Evolutionary conservation across 1,140 invertebrate genomes (phyloP), one percentile per base, ranked within the genome.

Genomic region (Pararge aegeria): DNA sequence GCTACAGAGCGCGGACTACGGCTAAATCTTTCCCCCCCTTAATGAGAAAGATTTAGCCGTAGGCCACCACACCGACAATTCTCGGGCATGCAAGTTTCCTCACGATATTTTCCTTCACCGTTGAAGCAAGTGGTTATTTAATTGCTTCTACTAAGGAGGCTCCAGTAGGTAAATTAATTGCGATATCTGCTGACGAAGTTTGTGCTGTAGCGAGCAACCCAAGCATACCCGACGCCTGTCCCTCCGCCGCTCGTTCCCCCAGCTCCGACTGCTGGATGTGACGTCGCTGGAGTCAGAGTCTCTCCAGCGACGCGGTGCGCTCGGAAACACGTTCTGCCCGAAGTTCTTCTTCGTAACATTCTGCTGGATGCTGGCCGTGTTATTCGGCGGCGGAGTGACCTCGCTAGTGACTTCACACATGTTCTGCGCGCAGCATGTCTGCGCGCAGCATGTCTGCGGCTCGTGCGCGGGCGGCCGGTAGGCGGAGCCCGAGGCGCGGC

Each of bases 401-500:
- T 24, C 24, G 24, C 7, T 24, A 7, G 10, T 9, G 27, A 27
- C 4, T 5, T 27, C 27, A 4, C 10, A 27, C 27, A 27, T 27
- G 27, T 27, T 27, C 27, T n/a, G 30, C 3, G 10, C 30, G 7
- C 30, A 3, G 15, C 5, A 38, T 2, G 38, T 15, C 13, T 7
- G 9, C 5, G 6, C 0, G 13, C 3, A 15, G 15, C 0, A 6
- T 15, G 9, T 5, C 13, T 5, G 13, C 38, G 16, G 5, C 13
- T 4, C 13, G 4, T 1, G 13, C 5, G 16, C 16, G 13, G 1
- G 2, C 3, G 61, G 57, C 38, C 2, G 79, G 70, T 7, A 87
- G 75, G 2, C 76, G 74, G 1, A 73, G 64, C 9, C 85, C 5
- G 79, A 79, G n/a, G 55, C 52, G 3, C 37, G n/a, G 38, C 13